Evolutionary conservation across 2,888 invertebrate species (phyloP), one percentile per base, ranked within the genome.

Genomic region (Rhynchonema sp.): DNA sequence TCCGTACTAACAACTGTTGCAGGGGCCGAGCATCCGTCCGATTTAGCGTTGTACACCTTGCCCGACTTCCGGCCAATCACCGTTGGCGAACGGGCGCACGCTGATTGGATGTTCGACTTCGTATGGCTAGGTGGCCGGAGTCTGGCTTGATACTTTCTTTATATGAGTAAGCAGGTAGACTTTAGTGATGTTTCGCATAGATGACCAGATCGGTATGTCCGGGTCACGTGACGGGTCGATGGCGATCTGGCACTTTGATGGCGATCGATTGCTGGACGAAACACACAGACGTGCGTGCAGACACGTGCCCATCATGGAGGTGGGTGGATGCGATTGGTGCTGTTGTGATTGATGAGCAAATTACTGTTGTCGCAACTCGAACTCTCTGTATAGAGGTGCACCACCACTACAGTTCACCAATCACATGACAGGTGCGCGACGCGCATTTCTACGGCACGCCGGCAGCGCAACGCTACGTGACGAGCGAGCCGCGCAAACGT

Each of bases 61-160:
- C 92, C 92, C n/a, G 90, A 91, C 0, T 77, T 94, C 63, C 91
- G 91, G 77, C 91, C 92, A 0, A 83, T 91, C 1, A 89, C 87
- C 76, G 86, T 92, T 20, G 91, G 91, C 0, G 90, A 91, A 76
- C 79, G 78, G 68, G 87, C 86, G 1, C 92, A 94, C 73, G 82
- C 83, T 68, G 92, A 94, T 75, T 88, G 90, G 85, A 85, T 88
- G 64, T 82, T 79, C 71, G 92, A 92, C 72, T 83, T 90, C 82
- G 86, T 86, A 65, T 94, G 92, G 92, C 76, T 94, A 63, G 49
- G 49, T 49, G 9, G n/a, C 9, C 38, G 38, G 9, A 38, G 17
- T 17, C 38, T 17, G 9, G n/a, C n/a, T n/a, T n/a, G n/a, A n/a
- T n/a, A n/a, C n/a, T n/a, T n/a, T n/a, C n/a, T n/a, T n/a, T n/a